Evolutionary conservation across 2,113 vertebrate species (phyloP), one percentile per base, ranked within the genome.

Genomic region (Agapornis roseicollis): DNA sequence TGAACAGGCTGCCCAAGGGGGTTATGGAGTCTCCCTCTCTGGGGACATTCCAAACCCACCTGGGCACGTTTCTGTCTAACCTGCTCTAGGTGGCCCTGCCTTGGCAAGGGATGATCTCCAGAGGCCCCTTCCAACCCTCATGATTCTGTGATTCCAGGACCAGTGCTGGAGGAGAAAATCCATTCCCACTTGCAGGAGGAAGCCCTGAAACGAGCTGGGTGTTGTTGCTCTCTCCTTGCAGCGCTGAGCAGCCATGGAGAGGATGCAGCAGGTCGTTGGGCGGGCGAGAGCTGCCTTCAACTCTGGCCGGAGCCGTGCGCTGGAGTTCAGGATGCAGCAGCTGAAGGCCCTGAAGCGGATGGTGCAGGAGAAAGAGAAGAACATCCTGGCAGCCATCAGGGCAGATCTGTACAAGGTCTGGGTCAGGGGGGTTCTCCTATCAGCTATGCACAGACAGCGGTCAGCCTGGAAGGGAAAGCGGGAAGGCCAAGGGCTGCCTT

Each of bases 281-380:
- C 3, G 52, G 52, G 86, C 78, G 0, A 89, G 78, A 20, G 78
- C 69, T 39, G 52, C 78, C 78, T 89, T 89, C 86, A 44, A 2
- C 6, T 68, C 86, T 8, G 86, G 86, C 86, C 78, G 86, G 61
- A 66, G 69, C 87, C 78, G 78, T 18, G 9, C 46, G 23, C 78
- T 89, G 87, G 33, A 68, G 87, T 89, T 89, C 87, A 74, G 86
- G 86, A 52, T 89, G 1, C 70, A 46, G 87, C 87, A 89, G 78
- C 87, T 89, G 87, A 89, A 61, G 61, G 70, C 87, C 15, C 78
- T 89, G 87, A 70, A 89, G 78, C 50, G 39, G 70, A 89, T 89
- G 87, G 70, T 82, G 61, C 44, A 74, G 44, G 87, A 89, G 78
- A 89, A 60, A 46, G 87, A 89, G 87, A 68, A 89, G 70, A 33